Percentiles rank a stretch among this genome's conserved stretches.
phyloP scores from a whole-genome alignment of 2,113 vertebrate genomes.

The Pogona vitticeps region DNA sequence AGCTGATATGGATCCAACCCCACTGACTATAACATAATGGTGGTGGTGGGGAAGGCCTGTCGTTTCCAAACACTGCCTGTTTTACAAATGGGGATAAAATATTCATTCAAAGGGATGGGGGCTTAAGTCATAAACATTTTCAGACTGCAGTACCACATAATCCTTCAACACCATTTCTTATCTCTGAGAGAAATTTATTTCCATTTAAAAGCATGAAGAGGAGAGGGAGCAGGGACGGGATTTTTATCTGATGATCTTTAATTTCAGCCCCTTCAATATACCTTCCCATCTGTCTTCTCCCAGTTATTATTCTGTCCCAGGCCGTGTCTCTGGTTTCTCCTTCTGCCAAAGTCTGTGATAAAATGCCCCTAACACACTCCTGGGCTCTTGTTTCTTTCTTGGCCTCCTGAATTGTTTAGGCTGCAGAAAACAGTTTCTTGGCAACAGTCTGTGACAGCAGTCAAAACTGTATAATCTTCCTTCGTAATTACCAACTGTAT shows the following conservation, averaged over 20 bases:
- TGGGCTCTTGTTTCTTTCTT: not conserved
- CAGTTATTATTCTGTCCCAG: slow-evolving; percentile 17
- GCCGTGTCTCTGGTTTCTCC: slow-evolving; percentile 20
- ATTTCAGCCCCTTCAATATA: slow-evolving; percentile 4
- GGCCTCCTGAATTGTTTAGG: slow-evolving; percentile 34
- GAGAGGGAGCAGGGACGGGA: not conserved
- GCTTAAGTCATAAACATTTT: not conserved
- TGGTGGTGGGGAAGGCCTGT: not conserved
- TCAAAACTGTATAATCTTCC: slow-evolving; percentile 54
- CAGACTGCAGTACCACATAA: not conserved
- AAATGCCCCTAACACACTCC: slow-evolving; percentile 10
- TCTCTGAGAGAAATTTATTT: slow-evolving; percentile 22
- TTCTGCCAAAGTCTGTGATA: slow-evolving; percentile 25
- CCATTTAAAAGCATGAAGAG: not conserved
- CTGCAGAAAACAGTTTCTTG: slow-evolving; percentile 27
- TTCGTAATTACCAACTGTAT: slow-evolving; percentile 43
- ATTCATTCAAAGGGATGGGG: not conserved
- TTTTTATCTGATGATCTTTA: slow-evolving; percentile 30
- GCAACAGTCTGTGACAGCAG: slow-evolving; percentile 11
- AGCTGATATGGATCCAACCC: too few relatives aligned
- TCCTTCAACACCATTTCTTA: not conserved
- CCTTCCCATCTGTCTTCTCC: not conserved
- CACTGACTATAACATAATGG: not conserved
- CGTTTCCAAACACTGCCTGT: not conserved
- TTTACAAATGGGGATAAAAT: slow-evolving; percentile 6